Conservation (phyloP, 2,113 vertebrate genomes). For the Blennius ocellaris region DNA sequence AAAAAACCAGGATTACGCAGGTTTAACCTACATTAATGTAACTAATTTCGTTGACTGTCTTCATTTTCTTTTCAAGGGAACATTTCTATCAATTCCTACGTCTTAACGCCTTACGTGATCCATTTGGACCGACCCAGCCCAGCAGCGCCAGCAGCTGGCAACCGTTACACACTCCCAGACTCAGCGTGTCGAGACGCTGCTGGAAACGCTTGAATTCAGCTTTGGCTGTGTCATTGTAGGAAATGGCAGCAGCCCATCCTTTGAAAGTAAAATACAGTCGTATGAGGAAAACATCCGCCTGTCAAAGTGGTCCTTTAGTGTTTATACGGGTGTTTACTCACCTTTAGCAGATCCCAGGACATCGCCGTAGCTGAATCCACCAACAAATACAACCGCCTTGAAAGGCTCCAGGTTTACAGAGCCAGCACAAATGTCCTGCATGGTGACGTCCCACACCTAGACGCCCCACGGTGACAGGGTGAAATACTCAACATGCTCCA, state of each 20-base stretch:
- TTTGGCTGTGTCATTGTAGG: constrained; percentile 83
- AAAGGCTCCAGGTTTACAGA: constrained; percentile 85
- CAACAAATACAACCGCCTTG: constrained; percentile 89
- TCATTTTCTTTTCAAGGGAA: background rate
- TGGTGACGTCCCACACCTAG: constrained; percentile 96
- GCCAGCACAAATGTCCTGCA: constrained; percentile 90
- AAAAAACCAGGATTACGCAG: background rate
- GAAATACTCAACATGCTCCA: background rate
- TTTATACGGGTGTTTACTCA: background rate
- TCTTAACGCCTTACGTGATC: constrained; percentile 46
- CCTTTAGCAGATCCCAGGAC: constrained; percentile 95
- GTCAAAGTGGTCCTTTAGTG: background rate
- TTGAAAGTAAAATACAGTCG: constrained; percentile 8
- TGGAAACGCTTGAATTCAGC: constrained; percentile 87
- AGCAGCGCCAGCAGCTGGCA: constrained; percentile 91
- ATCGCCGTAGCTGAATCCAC: constrained; percentile 93
- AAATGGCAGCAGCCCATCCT: constrained; percentile 92
- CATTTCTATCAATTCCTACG: background rate
- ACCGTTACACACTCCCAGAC: constrained; percentile 93
- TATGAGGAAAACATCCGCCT: background rate
- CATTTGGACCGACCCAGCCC: constrained; percentile 85
- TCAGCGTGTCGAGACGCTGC: constrained; percentile 86
- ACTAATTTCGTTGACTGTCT: too few species aligned
- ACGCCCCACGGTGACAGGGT: constrained; percentile 3
- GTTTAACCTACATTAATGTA: too few species aligned